Base-by-base conservation (phyloP, 2,888 invertebrate species). In the Folsomia candida region DNA sequence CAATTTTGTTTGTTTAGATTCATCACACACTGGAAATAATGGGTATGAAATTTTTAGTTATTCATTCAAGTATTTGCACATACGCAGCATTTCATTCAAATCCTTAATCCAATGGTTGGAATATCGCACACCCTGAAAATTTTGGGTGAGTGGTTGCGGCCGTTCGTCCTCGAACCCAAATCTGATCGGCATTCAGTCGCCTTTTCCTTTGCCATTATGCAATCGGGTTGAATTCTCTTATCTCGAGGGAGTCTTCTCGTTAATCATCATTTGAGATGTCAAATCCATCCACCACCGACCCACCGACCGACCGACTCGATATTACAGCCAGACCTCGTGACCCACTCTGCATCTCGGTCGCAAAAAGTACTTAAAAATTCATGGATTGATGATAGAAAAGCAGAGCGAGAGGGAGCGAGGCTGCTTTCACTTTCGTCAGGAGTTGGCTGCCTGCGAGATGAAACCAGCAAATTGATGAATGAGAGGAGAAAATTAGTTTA, bases 141-240 rank as follows among this genome's bases (percentile, higher is more conserved):
- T 73, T 83, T 90, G 71, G 88, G 89, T 89, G 83, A 87, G 87
- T 63, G 6, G 6, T 37, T 37, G 37, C 14, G 37, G 37, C 37
- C 14, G 37, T 9, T 37, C 37, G n/a, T 37, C 37, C 4, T 37
- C 37, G 14, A 9, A 9, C 37, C 37, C 6, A 37, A 37, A 14
- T 37, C 37, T 37, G 37, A 37, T 37, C n/a, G n/a, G n/a, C n/a
- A n/a, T n/a, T n/a, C n/a, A n/a, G 37, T 37, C 14, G 14, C 14
- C 37, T 37, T 9, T 37, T 37, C 6, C 37, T 37, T 4, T 37
- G 14, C 37, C 37, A 9, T 37, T 37, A 37, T 37, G 37, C 20
- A 4, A 1, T 11, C n/a, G n/a, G n/a, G n/a, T n/a, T 9, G 6
- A 37, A 37, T 37, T 4, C 14, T 37, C 37, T 14, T 37, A 37